Base-by-base conservation (phyloP, 2,113 vertebrate genomes). In the Oryzias javanicus region DNA sequence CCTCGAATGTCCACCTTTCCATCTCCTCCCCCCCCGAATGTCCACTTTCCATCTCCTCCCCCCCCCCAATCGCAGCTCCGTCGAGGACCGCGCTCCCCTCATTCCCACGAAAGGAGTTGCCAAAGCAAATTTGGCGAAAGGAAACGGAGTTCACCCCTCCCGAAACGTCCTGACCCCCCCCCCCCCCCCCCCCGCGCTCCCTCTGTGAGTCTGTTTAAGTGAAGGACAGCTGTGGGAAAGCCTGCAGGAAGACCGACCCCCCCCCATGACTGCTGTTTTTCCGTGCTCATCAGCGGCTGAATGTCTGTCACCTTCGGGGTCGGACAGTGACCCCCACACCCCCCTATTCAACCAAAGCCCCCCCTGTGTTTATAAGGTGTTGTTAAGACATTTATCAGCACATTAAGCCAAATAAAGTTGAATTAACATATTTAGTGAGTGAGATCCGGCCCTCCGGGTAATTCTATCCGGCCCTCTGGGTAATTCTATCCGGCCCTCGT, bases 21-120 rank as follows among this genome's bases (percentile, higher is more conserved):
- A 17, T 69, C 59, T 71, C 58, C 60, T 66, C 20, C 15, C 29
- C 16, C 15, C 54, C 60, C 60, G 60, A 67, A 64, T 76, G 67
- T 55, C 53, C 49, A 67, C 58, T 69, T 59, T 82, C 54, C 48
- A 17, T 69, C 59, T 70, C 58, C 60, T 66, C 22, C 42, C 18
- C 46, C 71, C 61, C 69, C 67, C 71, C 69, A 47, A 67, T 40
- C 62, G 58, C 54, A 60, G 72, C 55, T 68, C 48, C 0, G 59
- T 74, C 51, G 74, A 82, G 55, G 80, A 41, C 78, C 25, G 66
- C 49, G 74, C 62, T 78, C 42, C 57, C 64, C 82, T 83, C 60
- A 84, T 89, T 94, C 92, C 92, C 92, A 93, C 88, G 84, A 80
- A 86, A 69, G 76, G 58, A 51, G 44, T 84, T 92, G 92, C 94